These are phyloP conservation scores for Bhutanitis thaidina DNA, from an alignment of 2,888 invertebrate species.

Conservation along the genomic window DNA sequence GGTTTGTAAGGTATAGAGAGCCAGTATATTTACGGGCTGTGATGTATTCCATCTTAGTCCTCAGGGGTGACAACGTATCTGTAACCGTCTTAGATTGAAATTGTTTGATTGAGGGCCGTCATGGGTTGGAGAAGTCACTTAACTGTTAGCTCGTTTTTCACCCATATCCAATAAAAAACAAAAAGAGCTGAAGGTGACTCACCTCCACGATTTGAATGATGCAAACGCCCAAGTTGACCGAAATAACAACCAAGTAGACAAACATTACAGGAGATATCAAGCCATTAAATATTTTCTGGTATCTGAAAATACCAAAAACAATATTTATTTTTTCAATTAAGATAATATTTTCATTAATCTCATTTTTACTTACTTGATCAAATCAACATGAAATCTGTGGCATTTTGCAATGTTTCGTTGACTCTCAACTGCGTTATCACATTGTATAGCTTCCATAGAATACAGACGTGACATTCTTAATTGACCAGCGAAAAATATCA, in stretches of 20 bases:
- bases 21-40: too few relatives aligned
- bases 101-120: too few relatives aligned
- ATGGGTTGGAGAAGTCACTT: too few relatives aligned
- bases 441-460: constrained; percentile 35
- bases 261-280: constrained; percentile 57
- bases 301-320: constrained; percentile 30
- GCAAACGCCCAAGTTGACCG: constrained; percentile 53
- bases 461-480: constrained; percentile 42
- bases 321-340: neutral
- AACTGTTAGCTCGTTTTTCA: too few relatives aligned
- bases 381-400: constrained; percentile 38
- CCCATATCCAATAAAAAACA: too few relatives aligned
- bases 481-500: constrained; percentile 63
- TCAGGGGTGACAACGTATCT: too few relatives aligned
- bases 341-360: constrained; percentile 4
- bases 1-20: too few relatives aligned
- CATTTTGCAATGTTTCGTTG: constrained; percentile 44
- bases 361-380: constrained; percentile 30
- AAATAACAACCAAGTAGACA: constrained; percentile 48
- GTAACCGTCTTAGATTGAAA: too few relatives aligned
- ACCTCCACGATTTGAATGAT: constrained; percentile 55
- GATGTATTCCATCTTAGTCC: too few relatives aligned
- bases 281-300: constrained; percentile 43
- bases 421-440: constrained; percentile 25
- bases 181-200: too few relatives aligned